Percentiles rank a stretch among this genome's conserved stretches.
These are phyloP conservation scores for Neoarius graeffei DNA, from an alignment of 2,113 vertebrate species.

Conservation along the genomic window DNA sequence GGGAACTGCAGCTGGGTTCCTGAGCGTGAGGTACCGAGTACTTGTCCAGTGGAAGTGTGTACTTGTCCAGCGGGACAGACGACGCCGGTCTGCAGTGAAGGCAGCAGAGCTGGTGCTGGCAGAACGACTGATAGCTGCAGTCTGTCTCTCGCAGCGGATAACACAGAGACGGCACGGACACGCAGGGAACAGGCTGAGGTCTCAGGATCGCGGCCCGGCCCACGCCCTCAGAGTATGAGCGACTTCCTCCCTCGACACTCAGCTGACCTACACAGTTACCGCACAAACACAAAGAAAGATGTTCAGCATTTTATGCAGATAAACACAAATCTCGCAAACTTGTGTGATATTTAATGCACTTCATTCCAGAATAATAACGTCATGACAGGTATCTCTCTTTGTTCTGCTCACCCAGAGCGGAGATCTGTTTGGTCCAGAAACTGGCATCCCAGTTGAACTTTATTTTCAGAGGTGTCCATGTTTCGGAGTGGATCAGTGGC, in stretches of 20 bases:
- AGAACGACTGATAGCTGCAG: slow-evolving; percentile 76
- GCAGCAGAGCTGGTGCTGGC: slow-evolving; percentile 80
- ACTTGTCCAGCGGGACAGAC: slow-evolving; percentile 68
- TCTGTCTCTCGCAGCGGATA: slow-evolving; percentile 72
- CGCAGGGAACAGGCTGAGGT: slow-evolving; percentile 76
- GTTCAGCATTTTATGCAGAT: background rate
- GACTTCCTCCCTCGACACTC: slow-evolving; percentile 80
- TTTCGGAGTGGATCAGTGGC: slow-evolving; percentile 78
- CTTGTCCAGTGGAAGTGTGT: slow-evolving; percentile 66
- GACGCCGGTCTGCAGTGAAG: slow-evolving; percentile 73
- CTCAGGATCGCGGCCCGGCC: slow-evolving; percentile 76
- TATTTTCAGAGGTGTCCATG: slow-evolving; percentile 84
- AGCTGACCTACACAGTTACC: slow-evolving; percentile 78
- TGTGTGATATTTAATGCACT: background rate
- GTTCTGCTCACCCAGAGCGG: slow-evolving; percentile 78
- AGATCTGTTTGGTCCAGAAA: slow-evolving; percentile 94
- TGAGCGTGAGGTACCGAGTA: slow-evolving; percentile 63
- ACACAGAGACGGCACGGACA: slow-evolving; percentile 73
- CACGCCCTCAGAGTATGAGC: slow-evolving; percentile 73
- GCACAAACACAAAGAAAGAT: background rate
- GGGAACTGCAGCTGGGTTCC: slow-evolving; percentile 58
- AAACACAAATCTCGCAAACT: background rate
- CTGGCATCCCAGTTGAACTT: slow-evolving; percentile 97
- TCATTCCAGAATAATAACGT: background rate
- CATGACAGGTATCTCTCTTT: background rate